Conservation (phyloP, 1,140 invertebrate species). For the Saxidomus purpurata region DNA sequence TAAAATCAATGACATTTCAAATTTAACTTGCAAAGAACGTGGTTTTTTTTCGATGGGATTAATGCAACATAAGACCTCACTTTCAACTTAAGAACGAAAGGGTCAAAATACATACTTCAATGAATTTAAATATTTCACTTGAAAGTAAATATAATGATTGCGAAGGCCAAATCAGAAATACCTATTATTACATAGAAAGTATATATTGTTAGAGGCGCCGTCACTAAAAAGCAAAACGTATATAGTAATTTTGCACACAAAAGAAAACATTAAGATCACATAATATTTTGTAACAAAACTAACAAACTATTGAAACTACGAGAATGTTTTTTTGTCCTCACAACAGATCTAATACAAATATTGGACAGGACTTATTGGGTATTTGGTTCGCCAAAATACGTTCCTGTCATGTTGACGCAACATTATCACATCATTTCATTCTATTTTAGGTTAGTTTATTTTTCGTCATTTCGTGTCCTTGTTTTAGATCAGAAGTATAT, state of each 20-base stretch:
- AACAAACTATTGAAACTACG: neutral
- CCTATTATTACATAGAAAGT: neutral
- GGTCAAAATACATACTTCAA: neutral
- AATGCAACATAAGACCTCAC: neutral
- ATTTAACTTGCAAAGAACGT: no score
- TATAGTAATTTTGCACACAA: neutral
- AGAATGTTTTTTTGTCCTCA: no score
- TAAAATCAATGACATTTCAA: no score
- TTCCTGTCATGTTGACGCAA: no score
- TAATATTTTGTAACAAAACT: neutral
- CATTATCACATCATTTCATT: no score
- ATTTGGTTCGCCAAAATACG: no score
- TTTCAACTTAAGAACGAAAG: neutral
- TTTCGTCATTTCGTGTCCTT: no score
- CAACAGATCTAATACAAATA: no score
- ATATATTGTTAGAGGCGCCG: neutral
- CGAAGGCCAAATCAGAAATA: neutral
- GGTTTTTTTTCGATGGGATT: no score
- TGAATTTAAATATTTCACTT: neutral
- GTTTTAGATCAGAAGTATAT: no score
- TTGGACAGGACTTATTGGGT: no score
- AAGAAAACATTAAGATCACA: neutral
- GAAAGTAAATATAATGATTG: neutral
- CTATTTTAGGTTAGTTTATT: no score
- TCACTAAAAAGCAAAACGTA: neutral